Conservation (phyloP, 2,888 invertebrate genomes). For the Heliconius sara region DNA sequence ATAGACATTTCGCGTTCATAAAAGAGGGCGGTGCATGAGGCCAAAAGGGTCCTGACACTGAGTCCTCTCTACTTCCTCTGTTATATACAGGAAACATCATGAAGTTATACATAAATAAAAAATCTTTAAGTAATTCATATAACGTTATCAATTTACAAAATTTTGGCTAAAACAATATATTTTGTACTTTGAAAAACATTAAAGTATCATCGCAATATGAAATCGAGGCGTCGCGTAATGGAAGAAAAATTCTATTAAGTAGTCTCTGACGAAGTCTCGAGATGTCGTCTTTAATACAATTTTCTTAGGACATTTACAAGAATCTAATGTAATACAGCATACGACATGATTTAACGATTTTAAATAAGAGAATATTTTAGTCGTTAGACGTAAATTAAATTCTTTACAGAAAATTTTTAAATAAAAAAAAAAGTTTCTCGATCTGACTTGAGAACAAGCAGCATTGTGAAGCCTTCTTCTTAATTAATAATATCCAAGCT, state of each 20-base stretch:
- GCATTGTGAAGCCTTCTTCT: too few species aligned
- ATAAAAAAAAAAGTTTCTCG: background rate
- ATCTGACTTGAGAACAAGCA: too few species aligned
- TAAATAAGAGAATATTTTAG: background rate
- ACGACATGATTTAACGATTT: conserved; percentile 2
- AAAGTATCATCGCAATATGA: conserved; percentile 32
- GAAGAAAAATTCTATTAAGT: conserved; percentile 35
- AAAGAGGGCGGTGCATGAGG: too few species aligned
- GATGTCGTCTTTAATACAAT: conserved; percentile 32
- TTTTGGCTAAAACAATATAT: background rate
- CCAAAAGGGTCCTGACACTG: too few species aligned
- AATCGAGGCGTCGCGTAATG: conserved; percentile 28
- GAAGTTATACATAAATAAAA: background rate
- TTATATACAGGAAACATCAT: background rate
- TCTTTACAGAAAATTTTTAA: background rate
- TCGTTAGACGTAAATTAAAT: background rate
- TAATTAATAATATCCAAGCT: too few species aligned
- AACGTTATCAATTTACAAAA: background rate
- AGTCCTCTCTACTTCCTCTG: background rate
- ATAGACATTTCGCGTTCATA: too few species aligned
- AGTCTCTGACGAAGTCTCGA: conserved; percentile 20
- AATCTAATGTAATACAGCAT: background rate
- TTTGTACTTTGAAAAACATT: conserved; percentile 2
- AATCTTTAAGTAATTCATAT: background rate
- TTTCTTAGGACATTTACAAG: conserved; percentile 18